Evolutionary conservation across 1,140 invertebrate species (phyloP), one percentile per base, ranked within the genome.

Genomic region (Drosophila willistoni): DNA sequence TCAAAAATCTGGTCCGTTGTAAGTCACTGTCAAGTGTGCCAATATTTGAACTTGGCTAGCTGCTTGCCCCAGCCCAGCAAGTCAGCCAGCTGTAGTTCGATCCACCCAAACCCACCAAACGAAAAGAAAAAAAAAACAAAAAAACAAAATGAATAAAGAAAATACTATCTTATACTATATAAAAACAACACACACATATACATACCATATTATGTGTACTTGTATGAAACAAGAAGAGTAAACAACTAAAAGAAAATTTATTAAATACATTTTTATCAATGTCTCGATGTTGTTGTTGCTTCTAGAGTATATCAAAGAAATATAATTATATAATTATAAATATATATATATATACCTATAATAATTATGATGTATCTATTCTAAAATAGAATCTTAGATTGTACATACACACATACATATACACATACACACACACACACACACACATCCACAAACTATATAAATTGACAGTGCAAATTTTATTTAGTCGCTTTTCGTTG

Each of bases 1-100:
- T 56, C 22, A 56, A 47, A 19, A 19, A 56, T 33, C 19, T 56
- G 54, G 34, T 59, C n/a, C 22, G 29, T 17, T 34, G 9, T 36
- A 34, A 36, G 55, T 14, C 55, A 33, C 36, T 34, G 17, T 62
- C 17, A 7, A 41, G 22, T 25, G 33, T 62, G 22, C 25, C 33
- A 55, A 64, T 59, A 13, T 73, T 87, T 87, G 75, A 86, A 87
- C 83, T 87, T 60, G 76, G 69, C 83, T 87, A 69, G 83, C 83
- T 86, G 82, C 67, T 71, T 81, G 82, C 78, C 75, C 56, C 82
- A 86, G 82, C 82, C 82, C 82, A 87, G 82, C 83, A 86, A 73
- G 66, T 51, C 66, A 86, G 82, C 82, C 64, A 75, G 71, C 70
- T 47, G 65, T 62, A 86, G 81, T 85, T 85, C 81, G 75, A 78